These are phyloP conservation scores for Halictus quadricinctus DNA, from an alignment of 2,888 invertebrate genomes.

Conservation along the genomic window DNA sequence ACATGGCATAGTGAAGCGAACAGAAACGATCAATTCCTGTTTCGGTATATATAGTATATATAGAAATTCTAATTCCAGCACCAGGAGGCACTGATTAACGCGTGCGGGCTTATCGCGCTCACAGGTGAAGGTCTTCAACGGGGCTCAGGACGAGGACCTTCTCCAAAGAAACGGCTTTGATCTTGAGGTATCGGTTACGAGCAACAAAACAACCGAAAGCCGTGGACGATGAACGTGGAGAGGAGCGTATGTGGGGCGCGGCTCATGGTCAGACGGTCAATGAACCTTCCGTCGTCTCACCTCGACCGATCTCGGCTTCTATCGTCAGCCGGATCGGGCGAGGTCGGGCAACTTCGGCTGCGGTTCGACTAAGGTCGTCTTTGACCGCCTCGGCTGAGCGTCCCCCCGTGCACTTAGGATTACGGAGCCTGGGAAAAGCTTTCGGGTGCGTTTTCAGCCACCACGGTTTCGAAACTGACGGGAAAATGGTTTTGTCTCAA, in stretches of 20 bases:
- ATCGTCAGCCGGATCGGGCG: constrained; percentile 67
- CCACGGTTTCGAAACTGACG: not conserved
- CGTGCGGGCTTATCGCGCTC: constrained; percentile 51
- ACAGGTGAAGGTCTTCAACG: constrained; percentile 60
- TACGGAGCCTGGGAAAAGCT: constrained; percentile 29
- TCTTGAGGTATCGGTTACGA: constrained; percentile 71
- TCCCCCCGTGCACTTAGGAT: constrained; percentile 34
- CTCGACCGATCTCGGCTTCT: constrained; percentile 66
- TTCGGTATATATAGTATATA: constrained; percentile 21
- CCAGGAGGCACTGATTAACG: constrained; percentile 38
- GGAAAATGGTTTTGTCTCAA: constrained; percentile 26
- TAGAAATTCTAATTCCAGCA: constrained; percentile 16
- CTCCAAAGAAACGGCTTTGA: constrained; percentile 72
- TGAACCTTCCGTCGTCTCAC: constrained; percentile 75
- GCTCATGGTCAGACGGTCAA: constrained; percentile 82
- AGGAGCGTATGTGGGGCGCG: constrained; percentile 80
- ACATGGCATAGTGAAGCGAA: constrained; percentile 14
- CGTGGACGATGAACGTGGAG: constrained; percentile 59
- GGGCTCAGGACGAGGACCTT: constrained; percentile 66
- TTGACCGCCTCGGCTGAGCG: constrained; percentile 53
- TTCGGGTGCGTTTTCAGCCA: constrained; percentile 22
- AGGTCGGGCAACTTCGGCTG: constrained; percentile 74
- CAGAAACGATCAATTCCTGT: constrained; percentile 21
- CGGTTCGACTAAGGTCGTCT: constrained; percentile 67
- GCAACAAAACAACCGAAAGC: constrained; percentile 67